These are phyloP conservation scores for Fopius arisanus DNA, from an alignment of 1,140 invertebrate species.

Conservation along the genomic window DNA sequence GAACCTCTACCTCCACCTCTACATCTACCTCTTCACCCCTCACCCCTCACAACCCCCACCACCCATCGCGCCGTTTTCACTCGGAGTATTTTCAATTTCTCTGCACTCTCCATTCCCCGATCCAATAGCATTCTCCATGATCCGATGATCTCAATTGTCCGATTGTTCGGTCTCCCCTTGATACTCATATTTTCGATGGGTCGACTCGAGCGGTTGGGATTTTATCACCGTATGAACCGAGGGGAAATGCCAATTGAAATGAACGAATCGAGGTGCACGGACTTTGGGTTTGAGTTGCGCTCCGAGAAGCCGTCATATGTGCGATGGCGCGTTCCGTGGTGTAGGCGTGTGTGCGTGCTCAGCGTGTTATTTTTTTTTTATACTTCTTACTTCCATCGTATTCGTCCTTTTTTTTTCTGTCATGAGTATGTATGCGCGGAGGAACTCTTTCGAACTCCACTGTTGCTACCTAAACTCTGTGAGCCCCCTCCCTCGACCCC, in stretches of 20 bases:
- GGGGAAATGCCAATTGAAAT: slow-evolving; percentile 28
- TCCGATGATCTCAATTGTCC: no score
- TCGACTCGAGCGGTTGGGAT: no score
- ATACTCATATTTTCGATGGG: no score
- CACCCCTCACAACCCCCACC: neutral
- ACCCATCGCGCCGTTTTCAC: neutral
- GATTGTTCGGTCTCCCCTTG: no score
- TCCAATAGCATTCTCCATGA: no score
- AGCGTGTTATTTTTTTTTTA: slow-evolving; percentile 16
- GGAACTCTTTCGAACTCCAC: slow-evolving; percentile 19
- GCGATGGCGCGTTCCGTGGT: slow-evolving; percentile 28
- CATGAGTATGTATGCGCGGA: slow-evolving; percentile 13
- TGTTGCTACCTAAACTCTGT: slow-evolving; percentile 28
- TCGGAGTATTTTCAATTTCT: no score
- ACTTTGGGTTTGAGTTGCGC: slow-evolving; percentile 32
- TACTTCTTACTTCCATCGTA: slow-evolving; percentile 22
- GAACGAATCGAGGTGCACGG: slow-evolving; percentile 28
- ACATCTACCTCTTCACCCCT: neutral
- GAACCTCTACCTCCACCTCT: neutral
- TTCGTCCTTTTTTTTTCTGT: slow-evolving; percentile 4
- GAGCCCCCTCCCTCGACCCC: neutral
- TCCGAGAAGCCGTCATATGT: slow-evolving; percentile 22
- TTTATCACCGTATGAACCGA: no score
- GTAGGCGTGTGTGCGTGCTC: slow-evolving; percentile 29
- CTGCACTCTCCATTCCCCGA: no score